phyloP scores from a whole-genome alignment of 2,797 vertebrate genomes.

The Crocodylus rhombifer region DNA sequence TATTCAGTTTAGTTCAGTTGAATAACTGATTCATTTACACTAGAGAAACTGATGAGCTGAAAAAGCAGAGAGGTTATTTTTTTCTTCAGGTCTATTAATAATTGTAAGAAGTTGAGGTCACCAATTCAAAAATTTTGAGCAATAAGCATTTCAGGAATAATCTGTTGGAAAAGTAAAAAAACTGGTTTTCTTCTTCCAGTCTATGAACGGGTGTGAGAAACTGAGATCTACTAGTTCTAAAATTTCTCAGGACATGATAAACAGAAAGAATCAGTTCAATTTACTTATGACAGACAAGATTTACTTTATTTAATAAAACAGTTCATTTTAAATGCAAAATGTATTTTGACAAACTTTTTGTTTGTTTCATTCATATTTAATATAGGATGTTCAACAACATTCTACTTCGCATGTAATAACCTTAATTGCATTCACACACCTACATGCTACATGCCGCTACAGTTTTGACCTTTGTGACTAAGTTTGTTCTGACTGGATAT shows the following conservation, averaged over 20 bases:
- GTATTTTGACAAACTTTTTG: rapidly evolving
- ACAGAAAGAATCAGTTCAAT: background rate
- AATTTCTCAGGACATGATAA: rapidly evolving
- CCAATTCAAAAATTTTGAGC: background rate
- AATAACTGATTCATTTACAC: too few species aligned
- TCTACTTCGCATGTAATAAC: too few species aligned
- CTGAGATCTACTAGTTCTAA: background rate
- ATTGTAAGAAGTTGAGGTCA: background rate
- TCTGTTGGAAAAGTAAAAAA: background rate
- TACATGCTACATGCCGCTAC: too few species aligned
- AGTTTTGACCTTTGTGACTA: too few species aligned
- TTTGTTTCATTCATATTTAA: background rate
- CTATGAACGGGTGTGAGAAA: background rate
- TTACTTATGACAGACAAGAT: background rate
- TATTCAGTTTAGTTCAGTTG: background rate
- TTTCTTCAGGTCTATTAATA: too few species aligned
- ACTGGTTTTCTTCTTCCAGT: background rate
- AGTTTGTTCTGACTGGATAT: too few species aligned
- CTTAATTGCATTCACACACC: too few species aligned
- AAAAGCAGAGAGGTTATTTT: too few species aligned
- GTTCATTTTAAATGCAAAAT: rapidly evolving
- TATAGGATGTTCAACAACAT: too few species aligned
- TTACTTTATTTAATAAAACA: background rate
- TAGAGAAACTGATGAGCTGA: too few species aligned
- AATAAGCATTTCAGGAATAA: background rate